Conservation (phyloP, 2,113 vertebrate species). For the Triplophysa siluroides region DNA sequence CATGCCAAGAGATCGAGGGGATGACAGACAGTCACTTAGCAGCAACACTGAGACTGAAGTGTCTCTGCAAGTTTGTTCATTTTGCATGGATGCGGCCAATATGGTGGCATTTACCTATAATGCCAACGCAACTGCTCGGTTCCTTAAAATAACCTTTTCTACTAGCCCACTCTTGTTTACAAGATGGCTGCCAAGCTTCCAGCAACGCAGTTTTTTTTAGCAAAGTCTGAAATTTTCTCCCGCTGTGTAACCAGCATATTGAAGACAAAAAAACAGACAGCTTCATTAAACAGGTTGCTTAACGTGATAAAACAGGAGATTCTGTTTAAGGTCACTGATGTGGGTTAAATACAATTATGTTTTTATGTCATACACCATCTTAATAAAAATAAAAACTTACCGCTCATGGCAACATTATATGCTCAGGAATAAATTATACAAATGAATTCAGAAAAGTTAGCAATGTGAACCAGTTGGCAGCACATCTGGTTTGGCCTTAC, state of each 20-base stretch:
- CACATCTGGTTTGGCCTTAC: neutral
- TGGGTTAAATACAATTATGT: neutral
- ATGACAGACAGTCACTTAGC: slow-evolving; percentile 32
- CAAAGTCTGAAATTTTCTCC: slow-evolving; percentile 56
- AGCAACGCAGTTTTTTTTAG: slow-evolving; percentile 40
- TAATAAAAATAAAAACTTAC: too few species aligned
- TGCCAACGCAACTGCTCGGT: neutral
- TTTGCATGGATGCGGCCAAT: neutral
- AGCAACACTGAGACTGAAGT: slow-evolving; percentile 29
- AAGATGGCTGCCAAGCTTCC: slow-evolving; percentile 62
- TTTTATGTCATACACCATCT: neutral
- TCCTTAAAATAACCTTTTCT: slow-evolving; percentile 14
- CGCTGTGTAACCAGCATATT: slow-evolving; percentile 32
- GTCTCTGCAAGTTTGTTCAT: slow-evolving; percentile 19
- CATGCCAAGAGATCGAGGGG: slow-evolving; percentile 58
- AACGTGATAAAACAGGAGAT: slow-evolving; percentile 6
- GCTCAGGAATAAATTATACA: neutral
- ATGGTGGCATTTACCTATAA: neutral
- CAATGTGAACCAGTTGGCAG: neutral
- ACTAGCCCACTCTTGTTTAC: slow-evolving; percentile 43
- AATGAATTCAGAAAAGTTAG: neutral
- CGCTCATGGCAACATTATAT: too few species aligned
- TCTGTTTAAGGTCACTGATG: slow-evolving; percentile 1
- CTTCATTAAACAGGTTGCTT: slow-evolving; percentile 13
- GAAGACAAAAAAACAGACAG: slow-evolving; percentile 29